Conservation (phyloP, 2,888 invertebrate genomes). For the Macrosiphum euphorbiae region DNA sequence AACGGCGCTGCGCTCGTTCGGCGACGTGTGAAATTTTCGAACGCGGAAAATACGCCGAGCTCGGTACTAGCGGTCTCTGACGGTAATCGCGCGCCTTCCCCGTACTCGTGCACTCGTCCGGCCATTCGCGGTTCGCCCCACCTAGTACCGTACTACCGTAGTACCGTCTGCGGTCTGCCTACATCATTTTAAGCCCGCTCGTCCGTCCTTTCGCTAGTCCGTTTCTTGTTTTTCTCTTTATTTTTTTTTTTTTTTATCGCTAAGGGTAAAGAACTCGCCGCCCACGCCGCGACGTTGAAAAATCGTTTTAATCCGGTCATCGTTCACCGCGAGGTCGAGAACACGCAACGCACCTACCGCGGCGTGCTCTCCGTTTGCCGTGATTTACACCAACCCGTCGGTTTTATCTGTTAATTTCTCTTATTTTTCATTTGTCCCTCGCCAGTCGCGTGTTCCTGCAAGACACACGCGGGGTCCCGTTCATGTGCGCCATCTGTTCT, state of each 20-base stretch:
- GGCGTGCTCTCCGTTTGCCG: not conserved
- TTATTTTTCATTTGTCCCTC: not conserved
- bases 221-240: not conserved
- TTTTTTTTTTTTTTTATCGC: not conserved
- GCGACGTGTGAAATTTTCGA: not conserved
- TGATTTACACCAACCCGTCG: not conserved
- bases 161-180: no score
- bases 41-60: slow-evolving; percentile 4
- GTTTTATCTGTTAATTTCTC: not conserved
- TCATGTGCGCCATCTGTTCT: not conserved
- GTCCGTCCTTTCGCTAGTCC: not conserved
- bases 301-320: not conserved
- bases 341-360: not conserved
- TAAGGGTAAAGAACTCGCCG: slow-evolving; percentile 54
- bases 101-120: slow-evolving; percentile 17
- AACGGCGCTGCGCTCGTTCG: not conserved
- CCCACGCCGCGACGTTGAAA: not conserved
- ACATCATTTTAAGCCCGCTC: not conserved
- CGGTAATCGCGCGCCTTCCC: slow-evolving; percentile 22
- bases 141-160: not conserved
- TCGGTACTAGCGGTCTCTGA: slow-evolving; percentile 58
- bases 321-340: not conserved
- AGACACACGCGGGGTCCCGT: not conserved
- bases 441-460: not conserved
- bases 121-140: not conserved